These are phyloP conservation scores for Kradibia gibbosae DNA, from an alignment of 1,140 invertebrate genomes.

Conservation along the genomic window DNA sequence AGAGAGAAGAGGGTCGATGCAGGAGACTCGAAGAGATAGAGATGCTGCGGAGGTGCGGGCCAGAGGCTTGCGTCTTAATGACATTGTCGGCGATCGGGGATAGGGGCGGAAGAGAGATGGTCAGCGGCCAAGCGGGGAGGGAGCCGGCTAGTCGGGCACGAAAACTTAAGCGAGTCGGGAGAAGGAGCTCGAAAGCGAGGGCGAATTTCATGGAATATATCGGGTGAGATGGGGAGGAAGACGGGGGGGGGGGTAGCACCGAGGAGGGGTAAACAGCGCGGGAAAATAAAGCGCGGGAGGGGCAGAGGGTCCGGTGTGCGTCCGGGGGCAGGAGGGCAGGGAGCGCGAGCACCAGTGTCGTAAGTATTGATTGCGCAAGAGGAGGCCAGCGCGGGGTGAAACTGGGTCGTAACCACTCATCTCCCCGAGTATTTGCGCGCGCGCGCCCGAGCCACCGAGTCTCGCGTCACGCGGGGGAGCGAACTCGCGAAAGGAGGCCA, in stretches of 20 bases:
- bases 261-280: conserved; percentile 11
- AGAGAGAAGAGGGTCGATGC: neutral
- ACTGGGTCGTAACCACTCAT: conserved; percentile 69
- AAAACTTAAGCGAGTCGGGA: no score
- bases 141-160: no score
- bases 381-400: conserved; percentile 65
- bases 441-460: neutral
- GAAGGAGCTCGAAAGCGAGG: no score
- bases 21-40: neutral
- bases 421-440: conserved; percentile 20
- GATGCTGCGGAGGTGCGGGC: neutral
- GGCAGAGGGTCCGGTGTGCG: neutral
- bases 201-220: no score
- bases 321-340: no score
- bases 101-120: no score
- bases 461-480: neutral
- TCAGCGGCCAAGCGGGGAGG: no score
- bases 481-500: conserved; percentile 18
- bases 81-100: neutral
- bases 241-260: neutral
- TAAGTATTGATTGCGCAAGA: conserved; percentile 67
- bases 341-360: conserved; percentile 29
- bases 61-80: neutral
- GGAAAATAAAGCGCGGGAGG: neutral
- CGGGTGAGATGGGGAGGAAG: neutral